phyloP scores from a whole-genome alignment of 2,113 vertebrate species.

The Peromyscus leucopus region DNA sequence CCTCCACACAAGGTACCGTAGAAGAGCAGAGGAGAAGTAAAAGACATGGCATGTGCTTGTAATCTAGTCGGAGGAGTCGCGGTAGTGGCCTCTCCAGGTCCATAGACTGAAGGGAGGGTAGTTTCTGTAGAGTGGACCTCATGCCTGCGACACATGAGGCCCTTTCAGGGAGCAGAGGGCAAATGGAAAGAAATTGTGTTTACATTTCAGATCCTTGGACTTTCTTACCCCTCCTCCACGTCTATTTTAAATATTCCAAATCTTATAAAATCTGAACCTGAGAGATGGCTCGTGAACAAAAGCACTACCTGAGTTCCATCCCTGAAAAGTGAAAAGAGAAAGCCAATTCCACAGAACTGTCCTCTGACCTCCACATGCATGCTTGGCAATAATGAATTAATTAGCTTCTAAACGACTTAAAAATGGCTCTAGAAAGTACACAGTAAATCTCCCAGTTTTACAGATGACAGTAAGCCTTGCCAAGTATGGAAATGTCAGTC shows the following conservation, averaged over 20 bases:
- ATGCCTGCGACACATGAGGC: not conserved
- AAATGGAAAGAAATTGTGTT: not conserved
- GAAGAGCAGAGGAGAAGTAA: not conserved
- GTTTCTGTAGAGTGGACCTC: not conserved
- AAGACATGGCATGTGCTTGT: not conserved
- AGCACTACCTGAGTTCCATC: not conserved
- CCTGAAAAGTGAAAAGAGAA: not conserved
- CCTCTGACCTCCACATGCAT: not conserved
- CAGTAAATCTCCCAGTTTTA: not conserved
- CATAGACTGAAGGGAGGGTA: not conserved
- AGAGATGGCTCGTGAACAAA: not conserved
- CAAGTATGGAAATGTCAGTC: constrained; percentile 54
- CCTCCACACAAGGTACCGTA: not conserved
- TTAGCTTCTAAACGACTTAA: not conserved
- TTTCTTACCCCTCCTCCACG: not conserved
- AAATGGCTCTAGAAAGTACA: constrained; percentile 8
- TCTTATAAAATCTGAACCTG: not conserved
- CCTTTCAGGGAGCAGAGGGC: not conserved
- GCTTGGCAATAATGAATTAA: not conserved
- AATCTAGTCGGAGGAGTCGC: not conserved
- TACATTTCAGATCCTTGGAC: constrained; percentile 13
- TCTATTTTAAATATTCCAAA: constrained; percentile 30
- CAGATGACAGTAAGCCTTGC: constrained; percentile 43
- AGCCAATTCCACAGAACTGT: not conserved
- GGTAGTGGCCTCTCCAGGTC: not conserved